Base-by-base conservation (phyloP, 2,888 invertebrate species). In the Amiota communis region DNA sequence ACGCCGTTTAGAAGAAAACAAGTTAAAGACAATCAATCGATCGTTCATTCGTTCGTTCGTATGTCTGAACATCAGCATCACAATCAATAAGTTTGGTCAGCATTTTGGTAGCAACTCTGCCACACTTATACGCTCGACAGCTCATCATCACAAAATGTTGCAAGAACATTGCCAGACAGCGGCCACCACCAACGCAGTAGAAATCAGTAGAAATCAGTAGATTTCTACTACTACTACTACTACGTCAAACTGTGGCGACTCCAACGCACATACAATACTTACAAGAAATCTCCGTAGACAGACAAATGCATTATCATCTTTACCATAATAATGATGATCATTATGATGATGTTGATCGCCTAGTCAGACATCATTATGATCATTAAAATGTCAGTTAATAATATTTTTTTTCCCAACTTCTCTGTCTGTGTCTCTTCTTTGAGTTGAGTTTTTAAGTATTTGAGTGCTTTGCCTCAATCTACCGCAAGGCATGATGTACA, bases 351-450 rank as follows among this genome's bases (percentile, higher is more conserved):
- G 36, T 36, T 36, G 36, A 81, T 79, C 80, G 76, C 78, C 80
- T 80, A 77, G 78, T 81, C 47, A 57, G 83, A 79, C 83, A 86
- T 86, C 84, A 86, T 84, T 86, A 86, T 86, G 86, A 86, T 86
- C 84, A 84, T 84, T 84, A 87, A 84, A 84, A 86, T 87, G 87
- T 86, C 84, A 84, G 84, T 84, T 84, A 86, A 87, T 87, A 83
- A 86, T 83, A 86, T 84, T 77, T 84, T 77, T 84, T 78, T 80
- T 36, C 36, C 8, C 36, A 36, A 36, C 36, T 36, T 36, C 2
- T 36, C 6, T 23, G 23, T 36, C 36, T 36, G 4, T 36, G 23
- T 23, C 23, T 36, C 36, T 36, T 36, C 36, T 36, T 36, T 36
- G 36, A 36, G 36, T 36, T 36, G 36, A 36, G 2, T 36, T 36